Evolutionary conservation across 2,797 vertebrate genomes (phyloP), one percentile per base, ranked within the genome.

Genomic region (Thalassophryne amazonica): DNA sequence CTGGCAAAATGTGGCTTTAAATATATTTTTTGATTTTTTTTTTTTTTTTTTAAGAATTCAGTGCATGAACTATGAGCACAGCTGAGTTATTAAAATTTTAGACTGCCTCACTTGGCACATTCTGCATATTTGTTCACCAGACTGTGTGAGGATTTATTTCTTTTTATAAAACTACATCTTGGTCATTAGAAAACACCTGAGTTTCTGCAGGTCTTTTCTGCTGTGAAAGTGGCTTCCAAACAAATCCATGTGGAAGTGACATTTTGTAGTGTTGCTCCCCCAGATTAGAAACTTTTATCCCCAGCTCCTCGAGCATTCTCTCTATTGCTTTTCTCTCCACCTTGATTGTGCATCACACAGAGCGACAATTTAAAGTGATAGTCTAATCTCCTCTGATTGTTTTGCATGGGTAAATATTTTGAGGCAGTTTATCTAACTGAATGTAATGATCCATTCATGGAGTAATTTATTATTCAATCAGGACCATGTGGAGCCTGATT

Each of bases 351-450:
- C 20, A 6, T 50, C 59, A 28, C 65, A 57, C 46, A 64, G 68
- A 69, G 79, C 50, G 54, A 80, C 86, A 65, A 78, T 88, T 88
- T 80, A 78, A 88, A 89, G 82, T 62, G 72, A 86, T 86, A 80
- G 83, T 85, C 74, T 87, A 81, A 90, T 89, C 81, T 86, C 72
- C 79, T 66, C 62, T 75, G 76, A 89, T 90, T 89, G 87, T 89
- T 90, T 91, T 90, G 89, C 88, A 89, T 85, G 86, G 83, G 82
- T 90, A 90, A 91, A 91, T 90, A 91, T 90, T 91, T 91, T 83
- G 80, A 85, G 78, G 65, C 60, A 67, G 77, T 85, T 90, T 86
- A 91, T 91, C 81, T 86, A 81, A 87, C 78, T 69, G 69, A 76
- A 86, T 84, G 81, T 89, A 88, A 91, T 89, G 84, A 89, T 86